phyloP scores from a whole-genome alignment of 2,113 vertebrate genomes.

The Pteronura brasiliensis region DNA sequence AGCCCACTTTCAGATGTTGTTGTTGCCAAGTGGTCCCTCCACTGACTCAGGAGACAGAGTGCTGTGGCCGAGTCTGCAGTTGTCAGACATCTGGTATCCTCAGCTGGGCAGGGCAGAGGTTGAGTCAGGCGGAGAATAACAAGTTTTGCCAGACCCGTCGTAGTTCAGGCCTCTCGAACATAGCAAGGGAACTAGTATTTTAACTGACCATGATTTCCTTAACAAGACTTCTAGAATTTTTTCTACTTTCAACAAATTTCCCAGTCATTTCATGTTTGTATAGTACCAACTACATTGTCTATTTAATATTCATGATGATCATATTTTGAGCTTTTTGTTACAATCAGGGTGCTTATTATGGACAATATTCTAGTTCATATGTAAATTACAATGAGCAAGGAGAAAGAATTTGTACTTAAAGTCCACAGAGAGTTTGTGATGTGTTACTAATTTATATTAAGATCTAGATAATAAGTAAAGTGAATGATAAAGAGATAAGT shows the following conservation, averaged over 20 bases:
- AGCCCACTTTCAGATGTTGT: background rate
- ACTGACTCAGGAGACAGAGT: background rate
- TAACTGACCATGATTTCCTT: background rate
- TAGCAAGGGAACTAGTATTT: background rate
- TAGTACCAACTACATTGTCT: background rate
- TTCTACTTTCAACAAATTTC: background rate
- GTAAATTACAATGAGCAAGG: background rate
- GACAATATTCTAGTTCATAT: background rate
- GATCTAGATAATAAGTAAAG: background rate
- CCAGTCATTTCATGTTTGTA: background rate
- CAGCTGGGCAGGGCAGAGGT: background rate
- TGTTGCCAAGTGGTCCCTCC: background rate
- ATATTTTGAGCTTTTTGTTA: background rate
- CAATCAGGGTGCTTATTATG: background rate
- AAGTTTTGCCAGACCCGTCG: background rate
- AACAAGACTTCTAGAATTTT: background rate
- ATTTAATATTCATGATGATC: background rate
- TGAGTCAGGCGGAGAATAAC: background rate
- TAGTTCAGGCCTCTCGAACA: background rate
- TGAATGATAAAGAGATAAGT: background rate
- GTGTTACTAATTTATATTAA: background rate
- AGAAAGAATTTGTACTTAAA: background rate
- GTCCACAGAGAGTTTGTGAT: background rate
- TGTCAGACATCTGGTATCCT: background rate
- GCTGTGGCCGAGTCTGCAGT: fast-evolving